A percentile compares a stretch with the other conserved stretches of the same genome.
phyloP scores from a whole-genome alignment of 2,113 vertebrate species.

The Notiomystis cincta region DNA sequence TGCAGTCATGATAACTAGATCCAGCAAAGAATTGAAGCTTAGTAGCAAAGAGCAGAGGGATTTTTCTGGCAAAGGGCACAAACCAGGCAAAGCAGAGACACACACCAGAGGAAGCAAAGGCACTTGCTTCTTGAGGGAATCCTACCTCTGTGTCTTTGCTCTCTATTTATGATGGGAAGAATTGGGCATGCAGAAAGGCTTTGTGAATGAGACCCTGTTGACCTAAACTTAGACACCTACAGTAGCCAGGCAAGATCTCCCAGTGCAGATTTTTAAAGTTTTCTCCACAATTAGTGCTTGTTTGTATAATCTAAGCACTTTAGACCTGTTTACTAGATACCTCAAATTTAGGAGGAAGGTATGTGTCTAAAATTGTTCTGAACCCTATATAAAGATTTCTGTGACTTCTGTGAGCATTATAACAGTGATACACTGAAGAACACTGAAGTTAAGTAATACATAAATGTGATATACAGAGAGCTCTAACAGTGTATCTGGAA shows the following conservation, averaged over 20 bases:
- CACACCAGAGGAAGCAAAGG: background rate
- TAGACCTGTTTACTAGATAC: background rate
- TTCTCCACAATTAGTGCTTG: background rate
- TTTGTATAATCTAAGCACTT: background rate
- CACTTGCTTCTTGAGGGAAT: background rate
- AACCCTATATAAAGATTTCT: background rate
- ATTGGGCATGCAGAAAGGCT: accelerated
- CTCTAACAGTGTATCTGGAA: background rate
- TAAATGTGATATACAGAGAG: background rate
- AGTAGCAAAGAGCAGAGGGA: background rate
- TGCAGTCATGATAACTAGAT: background rate
- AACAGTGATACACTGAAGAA: background rate
- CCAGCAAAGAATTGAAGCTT: background rate
- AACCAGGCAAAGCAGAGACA: background rate
- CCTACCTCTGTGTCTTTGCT: background rate
- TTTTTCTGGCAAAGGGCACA: background rate
- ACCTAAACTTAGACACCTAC: background rate
- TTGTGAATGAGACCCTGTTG: background rate
- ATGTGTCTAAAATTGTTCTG: background rate
- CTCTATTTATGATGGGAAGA: background rate
- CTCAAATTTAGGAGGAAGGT: background rate
- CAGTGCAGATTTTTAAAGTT: background rate
- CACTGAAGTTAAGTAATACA: background rate
- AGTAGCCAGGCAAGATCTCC: background rate
- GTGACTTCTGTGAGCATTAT: background rate